Evolutionary conservation across 2,113 vertebrate genomes (phyloP), one percentile per base, ranked within the genome.

Genomic region (Rhea pennata): DNA sequence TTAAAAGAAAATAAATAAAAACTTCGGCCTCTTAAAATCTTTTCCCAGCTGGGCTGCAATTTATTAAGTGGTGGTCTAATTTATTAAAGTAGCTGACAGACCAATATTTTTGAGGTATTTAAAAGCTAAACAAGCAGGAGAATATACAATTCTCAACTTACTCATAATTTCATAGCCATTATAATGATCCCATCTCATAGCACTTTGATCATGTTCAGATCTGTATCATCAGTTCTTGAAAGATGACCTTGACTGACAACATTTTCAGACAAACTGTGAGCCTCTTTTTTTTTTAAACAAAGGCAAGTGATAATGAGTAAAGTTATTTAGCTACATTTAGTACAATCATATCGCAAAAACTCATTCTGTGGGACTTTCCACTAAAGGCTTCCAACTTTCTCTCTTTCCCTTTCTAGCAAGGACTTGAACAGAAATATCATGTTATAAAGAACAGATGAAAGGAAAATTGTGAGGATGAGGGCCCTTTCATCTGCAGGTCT

Each of bases 401-500:
- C 67, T 88, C 70, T 95, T 65, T 88, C 56, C 44, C 61, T 64
- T 59, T 53, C 46, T 73, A 93, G 83, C 21, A 89, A 62, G 42
- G 33, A 17, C 2, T 2, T 36, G 70, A 92, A 92, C 69, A 94
- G 59, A 80, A 93, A 87, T 69, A 58, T 2, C 33, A 5, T 5
- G 7, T 13, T 61, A 20, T 51, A 10, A 56, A 61, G 46, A 33
- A 23, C 16, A 91, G 95, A 93, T 95, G 89, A 97, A 96, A 97
- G 93, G 93, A 95, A 96, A 96, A 92, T 50, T 11, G 19, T 91
- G 83, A 65, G 81, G 71, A 58, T 8, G 64, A 84, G 22, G 5
- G 58, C 87, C 65, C 84, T 95, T 94, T 93, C 88, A 88, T 80
- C 88, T 87, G 44, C 73, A 93, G 90, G 76, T 79, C 92, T 96